phyloP scores from a whole-genome alignment of 2,113 vertebrate species.

The Connochaetes taurinus region DNA sequence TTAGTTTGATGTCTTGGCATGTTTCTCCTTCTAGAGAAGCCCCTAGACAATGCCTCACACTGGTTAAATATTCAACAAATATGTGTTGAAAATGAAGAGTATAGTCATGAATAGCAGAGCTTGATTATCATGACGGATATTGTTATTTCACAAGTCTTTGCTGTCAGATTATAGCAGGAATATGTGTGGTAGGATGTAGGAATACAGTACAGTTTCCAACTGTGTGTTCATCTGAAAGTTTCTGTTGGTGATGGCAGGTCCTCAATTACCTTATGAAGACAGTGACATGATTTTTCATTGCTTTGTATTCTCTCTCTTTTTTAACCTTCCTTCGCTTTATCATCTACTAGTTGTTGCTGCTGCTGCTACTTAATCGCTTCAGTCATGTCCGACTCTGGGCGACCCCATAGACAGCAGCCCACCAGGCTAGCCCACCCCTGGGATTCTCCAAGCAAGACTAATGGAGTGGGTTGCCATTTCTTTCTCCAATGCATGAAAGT shows the following conservation, averaged over 20 bases:
- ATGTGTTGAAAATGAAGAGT: background rate
- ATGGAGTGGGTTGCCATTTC: too few species aligned
- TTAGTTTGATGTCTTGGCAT: too few species aligned
- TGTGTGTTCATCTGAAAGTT: background rate
- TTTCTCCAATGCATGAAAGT: too few species aligned
- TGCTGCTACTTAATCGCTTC: too few species aligned
- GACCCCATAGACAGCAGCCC: too few species aligned
- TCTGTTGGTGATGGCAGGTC: background rate
- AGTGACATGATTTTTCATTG: background rate
- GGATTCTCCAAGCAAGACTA: too few species aligned
- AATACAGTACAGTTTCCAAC: background rate
- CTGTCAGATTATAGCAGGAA: background rate
- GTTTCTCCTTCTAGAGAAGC: background rate
- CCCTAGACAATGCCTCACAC: background rate
- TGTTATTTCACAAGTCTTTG: background rate
- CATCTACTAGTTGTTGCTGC: background rate
- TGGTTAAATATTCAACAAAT: background rate
- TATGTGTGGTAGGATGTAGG: background rate
- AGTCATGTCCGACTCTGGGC: rapidly evolving
- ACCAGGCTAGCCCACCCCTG: too few species aligned
- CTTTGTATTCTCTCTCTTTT: background rate
- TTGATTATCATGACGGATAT: background rate
- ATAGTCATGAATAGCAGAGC: background rate
- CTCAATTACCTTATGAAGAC: background rate
- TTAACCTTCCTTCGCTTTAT: background rate